Base-by-base conservation (phyloP, 2,113 vertebrate species). In the Capreolus pygargus region DNA sequence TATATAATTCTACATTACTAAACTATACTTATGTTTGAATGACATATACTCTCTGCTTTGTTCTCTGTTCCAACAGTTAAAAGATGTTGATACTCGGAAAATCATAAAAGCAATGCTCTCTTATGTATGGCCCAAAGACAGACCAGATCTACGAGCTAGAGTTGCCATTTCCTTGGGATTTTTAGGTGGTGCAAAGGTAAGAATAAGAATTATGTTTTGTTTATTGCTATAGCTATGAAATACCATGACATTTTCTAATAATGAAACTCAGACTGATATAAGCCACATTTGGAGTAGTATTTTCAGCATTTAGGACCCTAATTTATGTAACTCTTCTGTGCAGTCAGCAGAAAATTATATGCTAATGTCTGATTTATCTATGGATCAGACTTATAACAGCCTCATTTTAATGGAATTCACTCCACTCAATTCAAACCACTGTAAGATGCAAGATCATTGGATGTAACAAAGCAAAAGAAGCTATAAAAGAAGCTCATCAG, bases 81-180 rank as follows among this genome's bases (percentile, higher is more conserved):
- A 99, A 84, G 99, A 99, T 95, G 99, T 99, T 39, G 99, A 99
- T 98, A 99, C 99, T 95, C 60, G 97, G 82, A 99, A 99, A 98
- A 99, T 99, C 96, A 97, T 99, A 83, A 98, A 98, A 97, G 99
- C 99, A 0, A 99, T 99, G 99, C 96, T 99, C 92, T 99, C 99
- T 11, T 99, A 99, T 0, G 99, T 99, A 93, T 99, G 99, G 99
- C 99, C 99, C 85, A 99, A 99, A 88, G 99, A 99, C 95, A 98
- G 99, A 97, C 99, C 99, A 12, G 99, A 99, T 98, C 99, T 99
- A 8, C 98, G 99, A 30, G 99, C 99, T 78, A 99, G 99, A 97
- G 99, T 99, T 25, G 99, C 98, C 86, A 58, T 99, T 60, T 99
- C 99, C 12, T 98, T 99, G 84, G 99, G 99, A 52, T 99, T 99